These are phyloP conservation scores for Drosophila niveifrons DNA, from an alignment of 2,888 invertebrate species.

Conservation along the genomic window DNA sequence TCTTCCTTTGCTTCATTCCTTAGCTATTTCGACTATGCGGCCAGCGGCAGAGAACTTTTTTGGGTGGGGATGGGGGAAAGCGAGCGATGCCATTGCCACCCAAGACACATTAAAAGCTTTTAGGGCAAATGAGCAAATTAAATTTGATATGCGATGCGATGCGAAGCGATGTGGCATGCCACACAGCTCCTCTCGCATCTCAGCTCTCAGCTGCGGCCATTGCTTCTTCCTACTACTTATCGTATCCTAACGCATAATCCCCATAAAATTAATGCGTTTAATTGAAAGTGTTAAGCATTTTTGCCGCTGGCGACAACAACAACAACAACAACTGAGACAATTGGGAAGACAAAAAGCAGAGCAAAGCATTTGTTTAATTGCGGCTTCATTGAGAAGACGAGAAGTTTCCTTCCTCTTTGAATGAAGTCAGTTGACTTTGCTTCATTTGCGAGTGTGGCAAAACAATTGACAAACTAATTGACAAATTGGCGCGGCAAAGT, in stretches of 20 bases:
- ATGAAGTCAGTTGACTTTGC: slow-evolving; percentile 21
- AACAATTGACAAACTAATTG: slow-evolving; percentile 71
- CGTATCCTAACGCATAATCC: slow-evolving; percentile 57
- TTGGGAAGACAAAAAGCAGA: slow-evolving; percentile 7
- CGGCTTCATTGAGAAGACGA: slow-evolving; percentile 43
- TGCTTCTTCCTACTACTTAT: background rate
- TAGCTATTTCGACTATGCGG: slow-evolving; percentile 49
- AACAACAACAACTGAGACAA: slow-evolving; percentile 17
- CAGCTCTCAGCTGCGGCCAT: background rate
- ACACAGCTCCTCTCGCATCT: background rate
- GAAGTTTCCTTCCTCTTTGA: slow-evolving; percentile 12
- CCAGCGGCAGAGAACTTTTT: slow-evolving; percentile 11
- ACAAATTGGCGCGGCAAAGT: slow-evolving; percentile 66
- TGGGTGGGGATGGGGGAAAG: background rate
- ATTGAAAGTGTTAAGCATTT: slow-evolving; percentile 78
- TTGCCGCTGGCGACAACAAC: slow-evolving; percentile 44
- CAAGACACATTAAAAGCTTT: slow-evolving; percentile 79
- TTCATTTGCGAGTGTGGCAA: slow-evolving; percentile 44
- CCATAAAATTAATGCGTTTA: slow-evolving; percentile 80
- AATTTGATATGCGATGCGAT: slow-evolving; percentile 75
- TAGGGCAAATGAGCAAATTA: slow-evolving; percentile 82
- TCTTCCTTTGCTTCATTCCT: slow-evolving; percentile 2
- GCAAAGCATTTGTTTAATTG: slow-evolving; percentile 66
- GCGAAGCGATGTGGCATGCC: slow-evolving; percentile 27
- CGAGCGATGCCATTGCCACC: slow-evolving; percentile 42